These are phyloP conservation scores for Athalia cordata DNA, from an alignment of 2,888 invertebrate species.

Conservation along the genomic window DNA sequence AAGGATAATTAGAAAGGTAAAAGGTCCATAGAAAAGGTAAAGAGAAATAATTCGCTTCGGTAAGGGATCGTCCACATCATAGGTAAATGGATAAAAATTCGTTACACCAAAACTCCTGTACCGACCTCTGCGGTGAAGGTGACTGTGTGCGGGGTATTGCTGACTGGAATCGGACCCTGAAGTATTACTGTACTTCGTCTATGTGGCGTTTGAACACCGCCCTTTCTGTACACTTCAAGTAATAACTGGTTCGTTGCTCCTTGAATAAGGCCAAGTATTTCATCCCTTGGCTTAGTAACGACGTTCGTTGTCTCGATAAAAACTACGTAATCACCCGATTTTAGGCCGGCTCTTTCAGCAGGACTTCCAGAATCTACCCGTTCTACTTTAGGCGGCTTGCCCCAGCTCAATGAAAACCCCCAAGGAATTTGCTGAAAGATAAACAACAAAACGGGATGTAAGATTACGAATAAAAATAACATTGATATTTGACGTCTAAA, in stretches of 20 bases:
- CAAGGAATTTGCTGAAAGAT: slow-evolving; percentile 64
- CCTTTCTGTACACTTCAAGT: slow-evolving; percentile 70
- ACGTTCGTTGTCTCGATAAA: slow-evolving; percentile 92
- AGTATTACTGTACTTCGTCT: slow-evolving; percentile 64
- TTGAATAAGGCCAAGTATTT: slow-evolving; percentile 81
- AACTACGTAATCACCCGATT: slow-evolving; percentile 91
- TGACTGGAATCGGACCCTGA: slow-evolving; percentile 59
- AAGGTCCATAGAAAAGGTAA: slow-evolving; percentile 45
- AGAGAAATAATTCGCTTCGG: slow-evolving; percentile 45
- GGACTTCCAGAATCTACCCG: slow-evolving; percentile 87
- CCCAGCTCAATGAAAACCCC: slow-evolving; percentile 93
- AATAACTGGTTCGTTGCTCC: slow-evolving; percentile 68
- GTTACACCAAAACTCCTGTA: slow-evolving; percentile 85
- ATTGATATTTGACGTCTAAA: neutral
- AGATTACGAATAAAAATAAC: neutral
- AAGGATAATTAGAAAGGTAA: neutral
- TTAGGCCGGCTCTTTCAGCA: slow-evolving; percentile 88
- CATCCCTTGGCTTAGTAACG: slow-evolving; percentile 85
- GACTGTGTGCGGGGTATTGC: slow-evolving; percentile 75
- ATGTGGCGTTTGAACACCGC: slow-evolving; percentile 55
- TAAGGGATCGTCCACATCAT: slow-evolving; percentile 72
- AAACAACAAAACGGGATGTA: neutral
- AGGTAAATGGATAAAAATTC: slow-evolving; percentile 61
- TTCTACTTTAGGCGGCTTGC: slow-evolving; percentile 90
- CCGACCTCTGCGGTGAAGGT: slow-evolving; percentile 95